Evolutionary conservation across 2,888 invertebrate species (phyloP), one percentile per base, ranked within the genome.

Genomic region (Pardosa pseudoannulata): DNA sequence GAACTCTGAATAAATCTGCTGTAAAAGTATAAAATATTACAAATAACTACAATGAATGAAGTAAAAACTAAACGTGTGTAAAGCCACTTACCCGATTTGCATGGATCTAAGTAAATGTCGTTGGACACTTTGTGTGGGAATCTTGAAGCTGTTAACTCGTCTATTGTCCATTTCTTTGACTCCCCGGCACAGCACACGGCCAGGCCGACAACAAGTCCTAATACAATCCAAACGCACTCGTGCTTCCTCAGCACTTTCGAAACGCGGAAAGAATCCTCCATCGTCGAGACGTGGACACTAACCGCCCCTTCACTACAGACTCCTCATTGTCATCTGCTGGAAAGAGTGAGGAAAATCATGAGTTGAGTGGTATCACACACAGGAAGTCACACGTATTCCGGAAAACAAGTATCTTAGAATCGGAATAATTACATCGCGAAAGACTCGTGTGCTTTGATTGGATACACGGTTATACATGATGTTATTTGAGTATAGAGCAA

Each of bases 71-170:
- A n/a, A n/a, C n/a, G n/a, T n/a, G n/a, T n/a, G n/a, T n/a, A n/a
- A n/a, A n/a, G n/a, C n/a, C n/a, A 36, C 72, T 88, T 41, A 88
- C 88, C 88, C 16, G 88, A 85, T 46, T 88, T 88, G 79, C 86
- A 88, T 29, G 86, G 88, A 68, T 88, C 88, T 56, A 88, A 41
- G 36, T 88, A 88, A 29, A 86, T 81, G 39, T 88, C 88, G 36
- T 85, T 81, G 23, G 88, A 86, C n/a, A 88, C 86, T 64, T 62
- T 79, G n/a, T 80, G 82, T 2, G 79, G 82, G 19, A 79, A 80
- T 3, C 31, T 71, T 27, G 75, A 64, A 29, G 79, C 46, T 5
- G 75, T n/a, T 50, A 88, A 62, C 46, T 88, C 88, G 23, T 88
- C 83, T 46, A 85, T 80, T 0, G 83, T 83, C 74, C 79, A 83